Base-by-base conservation (phyloP, 1,140 invertebrate species). In the Bombus fervidus region DNA sequence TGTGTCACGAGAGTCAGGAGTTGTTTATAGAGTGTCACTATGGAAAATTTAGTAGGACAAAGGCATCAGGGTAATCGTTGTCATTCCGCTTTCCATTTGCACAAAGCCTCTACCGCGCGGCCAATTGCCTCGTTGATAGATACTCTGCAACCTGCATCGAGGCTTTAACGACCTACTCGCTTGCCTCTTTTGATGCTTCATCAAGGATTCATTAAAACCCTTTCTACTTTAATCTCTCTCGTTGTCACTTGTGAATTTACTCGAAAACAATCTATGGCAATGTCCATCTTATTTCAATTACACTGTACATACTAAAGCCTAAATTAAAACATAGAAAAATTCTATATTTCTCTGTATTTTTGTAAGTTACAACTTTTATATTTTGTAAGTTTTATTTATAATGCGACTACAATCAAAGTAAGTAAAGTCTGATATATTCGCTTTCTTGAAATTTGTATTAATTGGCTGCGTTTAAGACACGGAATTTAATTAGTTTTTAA, bases 51-150 rank as follows among this genome's bases (percentile, higher is more conserved):
- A 71, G 72, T 69, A 66, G 43, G 43, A 53, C 31, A 47, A 75
- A 83, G 73, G 81, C 34, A 71, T 25, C 31, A 10, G 34, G 62
- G 64, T 88, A 88, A 83, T 76, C 83, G 74, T 75, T 41, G 53
- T 77, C 79, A 59, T 83, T 83, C 43, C 75, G 68, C 53, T 76
- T 47, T 68, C 72, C 66, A 82, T 90, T 90, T 87, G 66, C 88
- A 85, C 86, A 81, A 77, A 73, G 64, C 47, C 62, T 62, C 39
- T 34, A 69, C 57, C 81, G 68, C 39, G 76, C 83, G 53, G 82
- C 79, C 84, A 89, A 86, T 90, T 87, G 74, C 72, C 76, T 47
- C 69, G 80, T 87, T 87, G 89, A 90, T 86, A 83, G 85, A 90
- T 90, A 90, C 81, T 83, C 72, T 83, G 41, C 41, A 66, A 64